Conservation (phyloP, 2,797 vertebrate species). For the Hippopotamyrus pictus region DNA sequence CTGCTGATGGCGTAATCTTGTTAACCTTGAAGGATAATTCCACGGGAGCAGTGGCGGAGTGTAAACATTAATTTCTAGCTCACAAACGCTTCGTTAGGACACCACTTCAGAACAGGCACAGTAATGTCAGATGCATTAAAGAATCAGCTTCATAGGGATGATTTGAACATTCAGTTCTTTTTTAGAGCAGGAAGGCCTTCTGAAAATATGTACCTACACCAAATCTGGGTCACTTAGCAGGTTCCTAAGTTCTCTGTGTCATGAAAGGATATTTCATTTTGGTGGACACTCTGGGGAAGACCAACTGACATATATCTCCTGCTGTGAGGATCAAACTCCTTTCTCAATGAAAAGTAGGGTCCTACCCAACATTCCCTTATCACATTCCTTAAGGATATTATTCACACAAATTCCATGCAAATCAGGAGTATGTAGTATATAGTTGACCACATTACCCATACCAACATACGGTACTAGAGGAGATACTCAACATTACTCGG, state of each 20-base stretch:
- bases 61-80: neutral
- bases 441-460: neutral
- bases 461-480: neutral
- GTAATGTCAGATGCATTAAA: neutral
- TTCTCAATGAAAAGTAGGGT: neutral
- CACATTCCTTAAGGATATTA: neutral
- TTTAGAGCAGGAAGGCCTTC: neutral
- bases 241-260: neutral
- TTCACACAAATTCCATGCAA: neutral
- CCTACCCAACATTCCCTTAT: neutral
- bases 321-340: neutral
- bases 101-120: neutral
- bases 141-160: neutral
- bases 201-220: neutral
- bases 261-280: neutral
- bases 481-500: neutral
- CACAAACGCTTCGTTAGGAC: neutral
- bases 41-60: neutral
- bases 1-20: neutral
- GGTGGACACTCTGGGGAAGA: neutral
- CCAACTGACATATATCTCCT: neutral
- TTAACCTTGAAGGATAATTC: slow-evolving; percentile 10
- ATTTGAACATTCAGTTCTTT: neutral
- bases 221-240: slow-evolving; percentile 7
- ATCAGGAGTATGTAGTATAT: neutral